Base-by-base conservation (phyloP, 2,113 vertebrate genomes). In the Etheostoma cragini region DNA sequence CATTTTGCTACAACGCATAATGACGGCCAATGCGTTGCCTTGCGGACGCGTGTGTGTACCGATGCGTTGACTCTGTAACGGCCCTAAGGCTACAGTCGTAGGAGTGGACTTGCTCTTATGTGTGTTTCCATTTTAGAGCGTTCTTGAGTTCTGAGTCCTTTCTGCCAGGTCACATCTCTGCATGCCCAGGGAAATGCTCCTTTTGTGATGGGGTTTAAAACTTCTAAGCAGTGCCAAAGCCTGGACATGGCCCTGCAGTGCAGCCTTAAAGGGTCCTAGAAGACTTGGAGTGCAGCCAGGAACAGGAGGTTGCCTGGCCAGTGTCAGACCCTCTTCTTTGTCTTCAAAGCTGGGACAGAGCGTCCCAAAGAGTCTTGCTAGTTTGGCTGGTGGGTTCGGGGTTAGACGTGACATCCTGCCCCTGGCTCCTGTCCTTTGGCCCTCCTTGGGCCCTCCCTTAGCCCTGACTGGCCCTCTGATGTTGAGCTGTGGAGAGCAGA, bases 381-480 rank as follows among this genome's bases (percentile, higher is more conserved):
- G 77, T 91, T 91, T 92, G 90, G 90, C 91, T 85, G 83, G 81
- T 87, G 78, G 85, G 71, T 83, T 87, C 71, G 87, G 89, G 83
- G 84, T 88, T 80, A 89, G 91, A 93, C 81, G 91, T 94, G 94
- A 94, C 91, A 94, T 94, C 94, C 91, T 93, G 93, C 87, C 88
- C 89, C 81, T 90, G 85, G 87, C 90, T 89, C 62, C 80, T 83
- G 87, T 83, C 85, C 87, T 87, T 87, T 42, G 38, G 38, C 38
- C 83, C 52, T 76, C 69, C 73, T 80, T 78, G 80, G 83, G 91
- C 83, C 38, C 38, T 42, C 38, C 38, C 38, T 42, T 88, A 77
- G 89, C 76, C 81, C 81, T 88, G 49, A 53, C 76, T 61, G 52
- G 47, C 61, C 60, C 76, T 94, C 85, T 91, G 89, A 90, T 90